A percentile compares a stretch with the other conserved stretches of the same genome.
These are phyloP conservation scores for Buathra laborator DNA, from an alignment of 2,888 invertebrate genomes.

Conservation along the genomic window DNA sequence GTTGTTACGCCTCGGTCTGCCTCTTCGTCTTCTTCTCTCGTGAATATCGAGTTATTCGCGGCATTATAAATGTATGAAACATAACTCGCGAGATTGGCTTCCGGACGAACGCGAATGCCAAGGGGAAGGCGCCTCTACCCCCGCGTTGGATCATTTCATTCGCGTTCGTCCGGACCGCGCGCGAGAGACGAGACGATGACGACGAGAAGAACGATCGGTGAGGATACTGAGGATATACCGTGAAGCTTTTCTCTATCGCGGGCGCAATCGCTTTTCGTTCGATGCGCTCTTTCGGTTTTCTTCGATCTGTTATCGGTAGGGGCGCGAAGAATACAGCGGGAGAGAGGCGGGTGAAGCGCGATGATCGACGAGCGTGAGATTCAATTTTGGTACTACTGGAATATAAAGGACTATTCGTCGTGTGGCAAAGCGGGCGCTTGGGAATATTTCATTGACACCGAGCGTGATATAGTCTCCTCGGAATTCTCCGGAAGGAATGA, in stretches of 20 bases:
- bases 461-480: no score
- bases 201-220: conserved; percentile 1
- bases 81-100: conserved; percentile 70
- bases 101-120: neutral
- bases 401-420: no score
- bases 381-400: no score
- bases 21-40: conserved; percentile 7
- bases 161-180: neutral
- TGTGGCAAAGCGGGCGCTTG: no score
- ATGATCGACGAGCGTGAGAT: conserved; percentile 9
- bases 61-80: conserved; percentile 68
- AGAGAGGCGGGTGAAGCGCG: neutral
- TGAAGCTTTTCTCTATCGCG: neutral
- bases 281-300: neutral
- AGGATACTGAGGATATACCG: neutral
- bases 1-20: neutral
- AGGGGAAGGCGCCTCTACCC: neutral
- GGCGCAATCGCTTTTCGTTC: neutral
- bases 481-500: no score
- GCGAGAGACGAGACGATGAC: neutral
- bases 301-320: neutral
- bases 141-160: neutral
- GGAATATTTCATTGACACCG: no score
- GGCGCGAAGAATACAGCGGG: neutral
- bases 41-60: conserved; percentile 61